A percentile compares a stretch with the other conserved stretches of the same genome.
phyloP scores from a whole-genome alignment of 2,113 vertebrate genomes.

The Xenopus laevis region DNA sequence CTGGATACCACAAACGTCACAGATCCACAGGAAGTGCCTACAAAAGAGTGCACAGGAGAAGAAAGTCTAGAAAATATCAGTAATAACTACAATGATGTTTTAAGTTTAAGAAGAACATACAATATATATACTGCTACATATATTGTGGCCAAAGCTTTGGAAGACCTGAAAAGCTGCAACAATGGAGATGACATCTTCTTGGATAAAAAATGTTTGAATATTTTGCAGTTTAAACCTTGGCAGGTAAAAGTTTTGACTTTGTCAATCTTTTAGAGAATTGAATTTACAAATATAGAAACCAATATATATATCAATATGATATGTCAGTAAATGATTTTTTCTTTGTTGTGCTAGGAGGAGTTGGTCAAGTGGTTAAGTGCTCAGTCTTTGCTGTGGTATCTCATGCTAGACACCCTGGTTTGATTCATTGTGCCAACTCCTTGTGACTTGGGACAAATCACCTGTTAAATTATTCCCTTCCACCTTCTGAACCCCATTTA shows the following conservation, averaged over 20 bases:
- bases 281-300: not conserved
- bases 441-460: no score
- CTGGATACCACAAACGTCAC: not conserved
- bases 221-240: constrained; percentile 15
- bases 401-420: no score
- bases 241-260: constrained; percentile 16
- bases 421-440: no score
- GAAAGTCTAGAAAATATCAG: constrained; percentile 8
- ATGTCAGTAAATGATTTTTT: not conserved
- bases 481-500: no score
- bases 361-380: no score
- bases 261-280: not conserved
- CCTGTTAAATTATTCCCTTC: no score
- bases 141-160: constrained; percentile 16
- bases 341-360: no score
- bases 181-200: not conserved
- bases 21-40: not conserved
- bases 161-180: constrained; percentile 2
- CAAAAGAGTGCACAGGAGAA: constrained; percentile 11
- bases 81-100: constrained; percentile 38
- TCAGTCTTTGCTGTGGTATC: no score
- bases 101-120: constrained; percentile 19
- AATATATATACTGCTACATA: constrained; percentile 22
- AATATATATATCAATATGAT: no score
- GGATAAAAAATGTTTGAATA: not conserved